A percentile compares a stretch with the other conserved stretches of the same genome.
phyloP scores from a whole-genome alignment of 2,888 invertebrate genomes.

The Alsophila aescularia region DNA sequence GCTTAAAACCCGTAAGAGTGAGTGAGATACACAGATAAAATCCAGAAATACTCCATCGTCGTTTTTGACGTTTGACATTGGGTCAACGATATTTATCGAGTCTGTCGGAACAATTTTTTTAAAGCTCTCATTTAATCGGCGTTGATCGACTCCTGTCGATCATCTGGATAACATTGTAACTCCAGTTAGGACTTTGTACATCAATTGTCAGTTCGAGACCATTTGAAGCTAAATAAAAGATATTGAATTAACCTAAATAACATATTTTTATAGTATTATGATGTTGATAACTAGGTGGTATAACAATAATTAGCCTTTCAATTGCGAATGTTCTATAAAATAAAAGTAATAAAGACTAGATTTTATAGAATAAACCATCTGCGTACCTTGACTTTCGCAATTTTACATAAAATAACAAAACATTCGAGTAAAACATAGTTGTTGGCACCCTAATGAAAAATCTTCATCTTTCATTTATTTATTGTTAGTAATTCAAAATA shows the following conservation, averaged over 20 bases:
- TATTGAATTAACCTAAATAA: neutral
- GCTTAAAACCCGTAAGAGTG: no score
- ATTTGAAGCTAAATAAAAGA: neutral
- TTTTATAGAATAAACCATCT: conserved; percentile 27
- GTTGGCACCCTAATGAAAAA: conserved; percentile 14
- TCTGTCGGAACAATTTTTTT: no score
- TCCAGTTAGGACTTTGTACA: neutral
- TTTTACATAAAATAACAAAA: conserved; percentile 3
- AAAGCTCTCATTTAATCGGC: no score
- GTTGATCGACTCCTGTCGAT: neutral
- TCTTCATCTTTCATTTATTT: conserved; percentile 1
- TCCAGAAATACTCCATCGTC: no score
- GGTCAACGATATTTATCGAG: no score
- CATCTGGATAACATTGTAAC: neutral
- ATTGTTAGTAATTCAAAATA: conserved; percentile 30
- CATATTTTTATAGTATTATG: neutral
- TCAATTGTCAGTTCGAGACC: neutral
- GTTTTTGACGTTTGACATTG: no score
- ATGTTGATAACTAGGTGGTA: conserved; percentile 15
- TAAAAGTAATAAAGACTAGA: conserved; percentile 27
- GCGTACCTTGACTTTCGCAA: neutral
- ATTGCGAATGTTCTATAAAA: neutral
- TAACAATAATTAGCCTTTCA: neutral
- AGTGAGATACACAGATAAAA: no score
- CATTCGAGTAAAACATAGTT: conserved; percentile 22